Base-by-base conservation (phyloP, 30 jellyfish, hydroid and myxozoan species). In the Aurelia coerulea region DNA sequence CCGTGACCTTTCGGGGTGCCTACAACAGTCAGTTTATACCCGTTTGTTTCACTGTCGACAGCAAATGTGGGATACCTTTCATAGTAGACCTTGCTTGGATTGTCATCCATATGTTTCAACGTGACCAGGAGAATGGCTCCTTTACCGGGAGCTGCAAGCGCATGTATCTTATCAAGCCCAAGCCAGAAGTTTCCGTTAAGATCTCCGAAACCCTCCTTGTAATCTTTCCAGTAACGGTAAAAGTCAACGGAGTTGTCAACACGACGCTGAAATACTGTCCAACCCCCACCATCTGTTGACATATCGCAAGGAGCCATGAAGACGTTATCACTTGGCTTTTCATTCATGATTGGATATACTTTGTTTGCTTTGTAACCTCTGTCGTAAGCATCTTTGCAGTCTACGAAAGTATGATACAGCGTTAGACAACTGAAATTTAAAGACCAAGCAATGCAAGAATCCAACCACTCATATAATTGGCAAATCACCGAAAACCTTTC, bases 241-340 rank as follows among this genome's bases (percentile, higher is more conserved):
- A 65, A 65, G 3, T 15, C 34, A 42, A 65, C 74, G 17, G 74
- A 13, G 29, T 41, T 7, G 37, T 17, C 37, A 18, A 65, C 35
- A 18, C 74, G 74, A 10, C 74, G 74, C 37, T 65, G 74, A 41
- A 65, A 65, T 1, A 65, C 74, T 10, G 16, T 65, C 74, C 74
- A 65, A 17, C 74, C 32, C 4, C 37, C 37, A 42, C 37, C 37
- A 18, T 11, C 32, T 18, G 74, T 65, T 12, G 14, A 18, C 50
- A 65, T 11, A 42, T 65, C 74, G 35, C 74, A 65, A 18, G 32
- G 37, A 1, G 16, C 74, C 50, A 39, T 39, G 50, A 17, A 2
- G 37, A 13, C 32, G 34, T 65, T 18, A 18, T 65, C 7, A 13
- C 3, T 42, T 11, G 17, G 12, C 5, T 39, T 39, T 39, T 39